Percentiles rank a stretch among this genome's conserved stretches.
phyloP scores from a whole-genome alignment of 1,140 invertebrate species.

The Eurosta solidaginis region DNA sequence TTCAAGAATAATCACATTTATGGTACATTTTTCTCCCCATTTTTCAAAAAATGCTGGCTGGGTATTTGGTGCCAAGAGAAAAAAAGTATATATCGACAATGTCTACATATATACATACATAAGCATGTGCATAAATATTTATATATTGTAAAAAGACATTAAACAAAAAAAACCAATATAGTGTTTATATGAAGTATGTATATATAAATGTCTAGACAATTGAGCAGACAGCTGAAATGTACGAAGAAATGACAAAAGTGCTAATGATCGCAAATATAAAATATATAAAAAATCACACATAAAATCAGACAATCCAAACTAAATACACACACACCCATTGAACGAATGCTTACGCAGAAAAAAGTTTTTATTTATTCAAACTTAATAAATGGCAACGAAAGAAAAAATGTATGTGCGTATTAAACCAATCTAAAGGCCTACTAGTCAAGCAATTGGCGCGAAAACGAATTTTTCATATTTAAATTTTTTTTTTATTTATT shows the following conservation, averaged over 20 bases:
- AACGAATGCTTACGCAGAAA: no score
- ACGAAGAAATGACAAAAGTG: neutral
- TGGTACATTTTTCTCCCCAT: no score
- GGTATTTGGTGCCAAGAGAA: no score
- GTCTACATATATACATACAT: neutral
- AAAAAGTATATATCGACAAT: no score
- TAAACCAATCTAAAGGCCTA: neutral
- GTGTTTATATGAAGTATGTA: neutral
- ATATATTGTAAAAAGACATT: neutral
- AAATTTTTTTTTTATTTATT: neutral
- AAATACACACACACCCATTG: neutral
- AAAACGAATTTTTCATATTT: neutral
- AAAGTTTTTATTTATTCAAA: no score
- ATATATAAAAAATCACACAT: no score
- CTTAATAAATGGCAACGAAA: no score
- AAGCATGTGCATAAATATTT: neutral
- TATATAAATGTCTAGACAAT: constrained; percentile 8
- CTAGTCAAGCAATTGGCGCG: neutral
- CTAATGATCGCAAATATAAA: neutral
- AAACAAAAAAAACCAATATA: neutral
- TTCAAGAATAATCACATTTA: no score
- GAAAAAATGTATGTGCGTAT: no score
- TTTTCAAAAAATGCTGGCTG: no score
- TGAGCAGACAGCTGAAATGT: neutral
- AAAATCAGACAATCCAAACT: neutral